Percentiles rank a stretch among this genome's conserved stretches.
Conservation (phyloP, 2,797 vertebrate genomes). For the Leucoraja ocellata region DNA sequence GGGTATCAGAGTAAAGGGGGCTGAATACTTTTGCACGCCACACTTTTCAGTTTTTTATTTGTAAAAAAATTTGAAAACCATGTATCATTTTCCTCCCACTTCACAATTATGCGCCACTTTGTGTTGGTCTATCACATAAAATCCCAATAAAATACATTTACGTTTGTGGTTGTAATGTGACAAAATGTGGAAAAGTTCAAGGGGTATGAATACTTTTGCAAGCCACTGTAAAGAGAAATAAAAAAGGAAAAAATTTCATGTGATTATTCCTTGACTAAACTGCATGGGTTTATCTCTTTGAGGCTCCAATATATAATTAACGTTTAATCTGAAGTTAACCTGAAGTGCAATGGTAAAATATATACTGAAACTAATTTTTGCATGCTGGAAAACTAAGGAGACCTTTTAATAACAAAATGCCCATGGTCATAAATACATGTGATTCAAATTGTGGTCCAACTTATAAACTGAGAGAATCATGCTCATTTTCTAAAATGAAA, state of each 20-base stretch:
- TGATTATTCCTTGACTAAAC: neutral
- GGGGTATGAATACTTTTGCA: no score
- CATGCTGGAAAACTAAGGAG: neutral
- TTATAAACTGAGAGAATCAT: neutral
- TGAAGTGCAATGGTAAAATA: neutral
- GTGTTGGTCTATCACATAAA: no score
- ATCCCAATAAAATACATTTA: no score
- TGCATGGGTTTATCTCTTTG: neutral
- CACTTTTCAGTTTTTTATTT: no score
- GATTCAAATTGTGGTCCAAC: neutral
- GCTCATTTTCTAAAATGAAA: neutral
- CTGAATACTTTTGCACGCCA: no score
- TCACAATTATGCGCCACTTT: no score
- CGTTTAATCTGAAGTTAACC: neutral
- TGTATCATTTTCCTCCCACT: no score
- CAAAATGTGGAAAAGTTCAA: no score
- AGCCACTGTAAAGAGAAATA: neutral
- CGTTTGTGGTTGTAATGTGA: no score
- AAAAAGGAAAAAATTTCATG: neutral
- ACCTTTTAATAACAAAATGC: neutral
- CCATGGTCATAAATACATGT: neutral
- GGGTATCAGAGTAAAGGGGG: no score
- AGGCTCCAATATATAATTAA: neutral
- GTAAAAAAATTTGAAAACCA: no score
- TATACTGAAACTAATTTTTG: neutral